Evolutionary conservation across 1,140 invertebrate genomes (phyloP), one percentile per base, ranked within the genome.

Genomic region (Dendroctonus valens): DNA sequence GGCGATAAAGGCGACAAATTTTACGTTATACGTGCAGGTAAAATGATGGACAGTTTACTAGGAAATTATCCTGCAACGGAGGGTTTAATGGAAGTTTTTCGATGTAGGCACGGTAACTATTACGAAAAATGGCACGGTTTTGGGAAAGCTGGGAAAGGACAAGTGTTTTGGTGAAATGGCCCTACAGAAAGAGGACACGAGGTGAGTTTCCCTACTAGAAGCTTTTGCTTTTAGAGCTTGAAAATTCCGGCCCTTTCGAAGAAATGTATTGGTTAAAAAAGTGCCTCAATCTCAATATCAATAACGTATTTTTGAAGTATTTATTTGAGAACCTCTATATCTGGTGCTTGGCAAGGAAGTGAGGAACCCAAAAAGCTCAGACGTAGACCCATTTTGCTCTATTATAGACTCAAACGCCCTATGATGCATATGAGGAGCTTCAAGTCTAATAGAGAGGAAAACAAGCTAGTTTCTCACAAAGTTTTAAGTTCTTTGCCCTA

Each of bases 1-100:
- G 96, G 95, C 0, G 94, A 96, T 52, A 85, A 86, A 63, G 68
- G 96, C 5, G 94, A 98, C 77, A 96, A 95, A 71, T 99, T 99
- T 80, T 98, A 92, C 76, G 96, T 99, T 64, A 96, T 98, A 65
- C 89, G 92, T 63, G 91, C 91, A 14, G 96, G 65, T 67, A n/a
- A 41, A 39, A 11, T 11, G 8, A 46, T 11, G 12, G 44, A 46
- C 8, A 4, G 8, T 11, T 12, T 2, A 46, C 4, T 1, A 4
- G 44, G 44, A 46, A 26, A 26, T 26, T 26, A 26, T 26, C 26
- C 26, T 26, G 26, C 26, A 26, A 26, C 1, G 26, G 26, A 26
- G 26, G 26, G 26, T 26, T 26, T 26, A 26, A 26, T 3, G 26
- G 8, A 11, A 4, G 15, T 51, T 1, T 51, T 8, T 51, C 50